Base-by-base conservation (phyloP, 92 coral and sea anemone genomes). In the Porites evermanni region DNA sequence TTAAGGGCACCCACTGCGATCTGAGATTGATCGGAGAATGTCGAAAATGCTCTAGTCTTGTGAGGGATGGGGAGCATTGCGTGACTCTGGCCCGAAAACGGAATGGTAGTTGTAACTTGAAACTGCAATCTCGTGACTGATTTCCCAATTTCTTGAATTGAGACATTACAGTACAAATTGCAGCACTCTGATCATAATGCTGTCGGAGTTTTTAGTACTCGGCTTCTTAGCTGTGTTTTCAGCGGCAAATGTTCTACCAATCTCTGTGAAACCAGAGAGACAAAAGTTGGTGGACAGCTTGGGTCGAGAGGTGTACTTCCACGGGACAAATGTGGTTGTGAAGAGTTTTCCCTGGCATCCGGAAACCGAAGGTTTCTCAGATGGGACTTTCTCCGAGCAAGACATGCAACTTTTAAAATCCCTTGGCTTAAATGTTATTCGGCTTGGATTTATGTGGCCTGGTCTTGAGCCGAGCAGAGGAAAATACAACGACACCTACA, bases 371-470 rank as follows among this genome's bases (percentile, higher is more conserved):
- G 98, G 99, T 6, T 97, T 93, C 65, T 83, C 91, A 0, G 87
- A 89, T 64, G 95, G 91, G 20, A 93, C 94, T 18, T 95, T 95
- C 89, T 97, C 99, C 9, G 96, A 93, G 71, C 90, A 97, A 79
- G 99, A 95, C 90, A 97, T 97, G 99, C 66, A 95, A 79, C 91
- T 97, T 66, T 54, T 97, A 88, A 82, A 91, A 75, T 97, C 99
- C 2, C 94, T 97, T 38, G 99, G 99, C 50, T 89, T 97, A 16
- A 97, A 97, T 73, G 94, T 93, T 44, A 94, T 95, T 4, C 98
- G 99, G 61, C 90, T 97, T 64, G 99, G 98, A 11, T 94, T 91
- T 87, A 97, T 97, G 99, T 95, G 98, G 98, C 97, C 99, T 9
- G 98, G 99, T 2, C 83, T 97, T 12, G 98, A 95, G 44, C 99